Percentiles rank a stretch among this genome's conserved stretches.
Conservation (phyloP, 2,888 invertebrate genomes). For the Corythucha ciliata region DNA sequence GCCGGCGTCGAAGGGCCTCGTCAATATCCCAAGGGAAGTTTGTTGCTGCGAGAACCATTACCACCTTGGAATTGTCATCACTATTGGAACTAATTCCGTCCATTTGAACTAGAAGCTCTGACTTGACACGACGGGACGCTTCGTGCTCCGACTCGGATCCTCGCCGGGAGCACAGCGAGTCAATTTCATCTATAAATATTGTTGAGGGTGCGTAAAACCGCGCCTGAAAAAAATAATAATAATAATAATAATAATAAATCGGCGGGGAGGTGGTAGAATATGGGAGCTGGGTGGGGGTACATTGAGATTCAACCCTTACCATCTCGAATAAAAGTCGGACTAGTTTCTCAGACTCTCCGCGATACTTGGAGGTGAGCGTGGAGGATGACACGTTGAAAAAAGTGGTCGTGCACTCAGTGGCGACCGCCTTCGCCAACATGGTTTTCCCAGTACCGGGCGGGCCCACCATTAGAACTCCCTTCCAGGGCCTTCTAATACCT, state of each 20-base stretch:
- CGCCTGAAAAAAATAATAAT: constrained; percentile 52
- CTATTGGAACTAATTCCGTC: constrained; percentile 73
- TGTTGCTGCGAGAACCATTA: constrained; percentile 97
- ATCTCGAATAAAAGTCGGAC: constrained; percentile 94
- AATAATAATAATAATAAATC: not conserved
- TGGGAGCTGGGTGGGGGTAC: not conserved
- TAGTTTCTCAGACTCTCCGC: constrained; percentile 98
- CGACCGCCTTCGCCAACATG: constrained; percentile 94
- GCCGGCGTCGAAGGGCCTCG: constrained; percentile 82
- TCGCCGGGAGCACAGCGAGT: constrained; percentile 88
- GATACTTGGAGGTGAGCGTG: constrained; percentile 94
- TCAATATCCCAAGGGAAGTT: constrained; percentile 99
- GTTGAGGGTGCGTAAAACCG: constrained; percentile 97
- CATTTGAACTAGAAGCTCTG: constrained; percentile 96
- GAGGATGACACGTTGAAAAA: constrained; percentile 97
- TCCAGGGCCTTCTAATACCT: constrained; percentile 92
- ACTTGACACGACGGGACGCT: constrained; percentile 92
- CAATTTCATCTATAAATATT: constrained; percentile 98
- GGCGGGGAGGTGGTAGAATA: too few species aligned
- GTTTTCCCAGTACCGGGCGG: constrained; percentile 93
- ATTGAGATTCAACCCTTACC: constrained; percentile 48
- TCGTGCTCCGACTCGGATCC: constrained; percentile 97
- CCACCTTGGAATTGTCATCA: constrained; percentile 58
- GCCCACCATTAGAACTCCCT: constrained; percentile 89
- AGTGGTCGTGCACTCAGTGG: constrained; percentile 95